Evolutionary conservation across 2,888 invertebrate genomes (phyloP).

Genomic region (Rhagophthalmus giganteus): DNA sequence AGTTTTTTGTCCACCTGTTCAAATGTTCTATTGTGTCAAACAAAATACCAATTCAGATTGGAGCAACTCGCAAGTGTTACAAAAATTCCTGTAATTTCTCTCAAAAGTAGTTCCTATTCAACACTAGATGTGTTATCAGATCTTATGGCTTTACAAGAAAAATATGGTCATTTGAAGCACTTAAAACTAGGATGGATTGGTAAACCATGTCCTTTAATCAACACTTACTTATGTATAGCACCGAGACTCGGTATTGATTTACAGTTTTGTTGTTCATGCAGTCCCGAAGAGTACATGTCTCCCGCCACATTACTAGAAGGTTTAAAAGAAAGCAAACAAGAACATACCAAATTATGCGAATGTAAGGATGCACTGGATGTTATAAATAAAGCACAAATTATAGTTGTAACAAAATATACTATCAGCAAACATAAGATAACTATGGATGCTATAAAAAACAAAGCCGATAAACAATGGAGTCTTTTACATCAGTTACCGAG

Average conservation of each 20-base stretch:
- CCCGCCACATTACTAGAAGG: constrained; percentile 12
- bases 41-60: constrained; percentile 22
- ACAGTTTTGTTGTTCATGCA: constrained; percentile 20
- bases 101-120: constrained; percentile 11
- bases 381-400: constrained; percentile 16
- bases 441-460: constrained; percentile 11
- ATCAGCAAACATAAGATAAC: constrained; percentile 5
- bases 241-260: constrained; percentile 29
- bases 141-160: constrained; percentile 26
- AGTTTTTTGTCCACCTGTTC: constrained; percentile 17
- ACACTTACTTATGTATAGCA: constrained; percentile 26
- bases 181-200: constrained; percentile 30
- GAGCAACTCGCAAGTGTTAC: constrained; percentile 18
- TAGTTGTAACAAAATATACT: constrained; percentile 15
- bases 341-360: constrained; percentile 22
- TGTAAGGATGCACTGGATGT: background rate
- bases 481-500: constrained; percentile 24
- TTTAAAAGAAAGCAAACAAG: constrained; percentile 4
- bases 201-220: constrained; percentile 20
- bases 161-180: constrained; percentile 19
- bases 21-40: constrained; percentile 25
- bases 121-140: constrained; percentile 17
- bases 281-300: constrained; percentile 1
- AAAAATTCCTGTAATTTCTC: constrained; percentile 20
- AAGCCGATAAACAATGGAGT: constrained; percentile 25